Evolutionary conservation across 2,113 vertebrate species (phyloP).

Genomic region (Myiagra hebetior): DNA sequence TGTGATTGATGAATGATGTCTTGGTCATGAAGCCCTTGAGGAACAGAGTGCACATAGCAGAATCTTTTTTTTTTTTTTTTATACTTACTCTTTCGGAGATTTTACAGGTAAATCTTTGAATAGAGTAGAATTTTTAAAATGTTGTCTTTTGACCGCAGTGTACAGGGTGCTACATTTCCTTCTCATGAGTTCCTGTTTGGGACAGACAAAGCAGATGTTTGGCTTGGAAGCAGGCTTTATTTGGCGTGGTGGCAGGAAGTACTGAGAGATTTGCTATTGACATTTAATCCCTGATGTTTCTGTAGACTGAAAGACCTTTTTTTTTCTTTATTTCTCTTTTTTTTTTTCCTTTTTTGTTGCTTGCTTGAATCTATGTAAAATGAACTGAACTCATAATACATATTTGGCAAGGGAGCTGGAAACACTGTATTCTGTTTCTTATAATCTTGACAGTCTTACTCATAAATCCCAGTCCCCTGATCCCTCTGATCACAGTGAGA

Average conservation of each 20-base stretch:
- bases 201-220: constrained; percentile 67
- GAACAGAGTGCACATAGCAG: background rate
- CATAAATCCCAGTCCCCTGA: constrained; percentile 34
- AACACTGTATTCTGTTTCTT: constrained; percentile 50
- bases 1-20: constrained; percentile 41
- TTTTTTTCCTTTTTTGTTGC: background rate
- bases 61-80: background rate
- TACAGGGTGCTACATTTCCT: constrained; percentile 39
- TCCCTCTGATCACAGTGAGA: constrained; percentile 2
- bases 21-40: constrained; percentile 11
- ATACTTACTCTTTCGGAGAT: background rate
- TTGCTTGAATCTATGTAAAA: constrained; percentile 41
- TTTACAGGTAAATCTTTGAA: constrained; percentile 5
- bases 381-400: background rate
- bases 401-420: constrained; percentile 47
- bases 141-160: constrained; percentile 19
- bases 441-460: constrained; percentile 21
- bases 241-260: constrained; percentile 56
- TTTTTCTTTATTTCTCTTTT: background rate
- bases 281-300: constrained; percentile 66
- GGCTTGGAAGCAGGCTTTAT: constrained; percentile 51
- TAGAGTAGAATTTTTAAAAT: background rate
- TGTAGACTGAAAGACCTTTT: background rate
- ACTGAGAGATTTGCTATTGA: constrained; percentile 59
- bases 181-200: constrained; percentile 59